Evolutionary conservation across 2,888 invertebrate genomes (phyloP).

Genomic region (Thereva unica): DNA sequence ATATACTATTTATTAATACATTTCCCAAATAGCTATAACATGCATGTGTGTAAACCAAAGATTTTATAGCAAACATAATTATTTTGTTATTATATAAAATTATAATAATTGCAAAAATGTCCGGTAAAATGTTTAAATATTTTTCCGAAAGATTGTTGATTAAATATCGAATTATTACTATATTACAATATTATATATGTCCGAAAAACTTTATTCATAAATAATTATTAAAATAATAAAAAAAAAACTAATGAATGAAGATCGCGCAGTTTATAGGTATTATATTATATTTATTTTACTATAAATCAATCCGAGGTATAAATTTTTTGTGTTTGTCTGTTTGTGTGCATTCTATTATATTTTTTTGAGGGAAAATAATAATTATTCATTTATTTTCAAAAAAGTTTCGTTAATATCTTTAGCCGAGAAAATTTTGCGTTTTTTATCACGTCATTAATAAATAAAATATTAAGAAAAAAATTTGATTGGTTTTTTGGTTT

Average conservation of each 20-base stretch:
- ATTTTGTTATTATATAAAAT: constrained; percentile 3
- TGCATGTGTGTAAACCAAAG: constrained; percentile 45
- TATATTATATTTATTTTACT: constrained; percentile 17
- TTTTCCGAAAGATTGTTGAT: no score
- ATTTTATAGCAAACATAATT: constrained; percentile 38
- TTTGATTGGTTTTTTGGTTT: no score
- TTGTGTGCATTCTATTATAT: constrained; percentile 37
- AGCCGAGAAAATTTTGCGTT: no score
- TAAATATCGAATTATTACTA: background rate
- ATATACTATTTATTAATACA: constrained; percentile 35
- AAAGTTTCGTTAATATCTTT: no score
- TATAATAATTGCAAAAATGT: constrained; percentile 36
- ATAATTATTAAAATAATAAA: constrained; percentile 12
- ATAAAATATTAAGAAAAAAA: no score
- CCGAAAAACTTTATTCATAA: constrained; percentile 30
- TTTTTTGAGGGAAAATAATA: background rate
- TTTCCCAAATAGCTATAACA: constrained; percentile 42
- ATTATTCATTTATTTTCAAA: no score
- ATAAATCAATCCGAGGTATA: constrained; percentile 37
- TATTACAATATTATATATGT: constrained; percentile 24
- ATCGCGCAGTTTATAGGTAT: constrained; percentile 25
- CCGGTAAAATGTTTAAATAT: constrained; percentile 38
- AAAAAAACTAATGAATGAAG: background rate
- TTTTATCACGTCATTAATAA: no score
- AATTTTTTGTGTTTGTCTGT: constrained; percentile 36